phyloP scores from a whole-genome alignment of 1,140 invertebrate genomes.

The Brachionus paranguensis region DNA sequence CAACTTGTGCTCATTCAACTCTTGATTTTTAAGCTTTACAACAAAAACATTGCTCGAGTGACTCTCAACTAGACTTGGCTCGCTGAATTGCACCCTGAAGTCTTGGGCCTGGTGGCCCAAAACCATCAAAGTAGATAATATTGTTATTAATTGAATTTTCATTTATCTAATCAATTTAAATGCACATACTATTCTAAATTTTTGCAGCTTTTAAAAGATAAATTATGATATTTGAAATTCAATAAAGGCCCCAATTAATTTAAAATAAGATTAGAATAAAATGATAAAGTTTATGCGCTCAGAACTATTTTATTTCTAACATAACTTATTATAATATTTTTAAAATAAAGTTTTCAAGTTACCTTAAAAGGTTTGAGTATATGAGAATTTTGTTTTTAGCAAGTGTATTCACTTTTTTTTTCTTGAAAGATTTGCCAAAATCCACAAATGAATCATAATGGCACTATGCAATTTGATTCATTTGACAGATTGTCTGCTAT shows the following conservation, averaged over 20 bases:
- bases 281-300: neutral
- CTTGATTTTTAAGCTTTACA: neutral
- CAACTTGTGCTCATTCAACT: neutral
- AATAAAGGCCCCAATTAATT: neutral
- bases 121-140: neutral
- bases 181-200: neutral
- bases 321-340: neutral
- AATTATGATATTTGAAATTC: neutral
- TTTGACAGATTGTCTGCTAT: neutral
- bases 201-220: neutral
- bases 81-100: neutral
- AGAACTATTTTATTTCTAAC: neutral
- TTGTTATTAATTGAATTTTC: neutral
- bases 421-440: neutral
- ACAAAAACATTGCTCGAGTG: neutral
- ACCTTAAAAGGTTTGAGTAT: neutral
- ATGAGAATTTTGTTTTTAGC: neutral
- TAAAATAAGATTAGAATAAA: neutral
- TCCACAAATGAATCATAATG: neutral
- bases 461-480: neutral
- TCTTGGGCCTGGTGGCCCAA: neutral
- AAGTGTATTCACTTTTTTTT: neutral
- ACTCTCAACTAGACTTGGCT: neutral
- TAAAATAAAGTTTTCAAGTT: conserved; percentile 7
- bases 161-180: neutral